These are phyloP conservation scores for Merops nubicus DNA, from an alignment of 2,113 vertebrate genomes.

Conservation along the genomic window DNA sequence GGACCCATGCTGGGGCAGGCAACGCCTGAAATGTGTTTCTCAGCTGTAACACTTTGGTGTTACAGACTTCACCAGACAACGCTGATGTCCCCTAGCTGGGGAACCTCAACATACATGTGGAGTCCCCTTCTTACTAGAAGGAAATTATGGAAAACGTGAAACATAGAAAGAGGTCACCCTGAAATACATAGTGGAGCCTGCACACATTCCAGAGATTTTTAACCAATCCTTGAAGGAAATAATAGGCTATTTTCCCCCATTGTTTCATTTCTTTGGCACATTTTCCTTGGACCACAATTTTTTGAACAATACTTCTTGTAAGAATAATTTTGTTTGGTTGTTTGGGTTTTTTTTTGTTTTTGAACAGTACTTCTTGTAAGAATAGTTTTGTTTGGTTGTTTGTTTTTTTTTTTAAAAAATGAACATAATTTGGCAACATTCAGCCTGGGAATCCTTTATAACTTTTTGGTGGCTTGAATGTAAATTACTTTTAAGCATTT, in stretches of 20 bases:
- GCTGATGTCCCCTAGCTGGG: neutral
- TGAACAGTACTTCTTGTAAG: neutral
- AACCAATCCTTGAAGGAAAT: slow-evolving; percentile 26
- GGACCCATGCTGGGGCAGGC: neutral
- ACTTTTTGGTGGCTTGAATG: neutral
- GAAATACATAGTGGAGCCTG: neutral
- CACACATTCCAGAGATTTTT: slow-evolving; percentile 26
- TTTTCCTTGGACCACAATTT: neutral
- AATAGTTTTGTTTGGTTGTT: neutral
- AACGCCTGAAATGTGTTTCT: neutral
- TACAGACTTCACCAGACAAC: neutral
- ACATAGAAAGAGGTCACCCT: neutral
- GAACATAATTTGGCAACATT: neutral
- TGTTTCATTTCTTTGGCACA: slow-evolving; percentile 29
- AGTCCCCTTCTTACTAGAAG: neutral
- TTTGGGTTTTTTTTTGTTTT: neutral
- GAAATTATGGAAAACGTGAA: neutral
- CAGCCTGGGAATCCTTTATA: neutral
- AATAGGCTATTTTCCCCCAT: neutral
- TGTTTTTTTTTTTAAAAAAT: neutral
- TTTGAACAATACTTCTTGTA: neutral
- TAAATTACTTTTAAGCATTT: slow-evolving; percentile 20
- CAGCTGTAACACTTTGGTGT: too few species aligned
- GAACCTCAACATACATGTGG: rapidly evolving
- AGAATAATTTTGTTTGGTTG: neutral